Conservation (phyloP, 2,113 vertebrate genomes). For the Psilopogon haemacephalus region DNA sequence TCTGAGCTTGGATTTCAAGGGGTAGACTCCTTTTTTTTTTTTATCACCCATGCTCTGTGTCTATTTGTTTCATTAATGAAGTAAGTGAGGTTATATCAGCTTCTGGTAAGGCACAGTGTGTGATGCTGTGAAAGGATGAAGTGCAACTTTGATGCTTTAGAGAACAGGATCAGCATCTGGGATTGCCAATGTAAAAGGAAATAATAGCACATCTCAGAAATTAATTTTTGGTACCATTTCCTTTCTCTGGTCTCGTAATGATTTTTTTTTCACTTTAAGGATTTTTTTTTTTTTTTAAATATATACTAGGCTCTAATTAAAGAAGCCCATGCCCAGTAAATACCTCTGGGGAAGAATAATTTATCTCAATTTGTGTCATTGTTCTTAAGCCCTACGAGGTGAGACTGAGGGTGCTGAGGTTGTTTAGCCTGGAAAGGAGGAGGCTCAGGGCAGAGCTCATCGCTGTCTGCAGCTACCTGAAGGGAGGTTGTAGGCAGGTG, state of each 20-base stretch:
- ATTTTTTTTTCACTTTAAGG: neutral
- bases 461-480: no score
- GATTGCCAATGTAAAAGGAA: neutral
- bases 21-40: neutral
- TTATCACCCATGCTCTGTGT: neutral
- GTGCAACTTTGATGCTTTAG: neutral
- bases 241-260: neutral
- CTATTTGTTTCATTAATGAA: neutral
- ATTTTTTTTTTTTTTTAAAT: neutral
- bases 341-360: neutral
- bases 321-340: neutral
- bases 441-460: no score
- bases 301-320: neutral
- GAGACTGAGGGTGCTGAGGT: no score
- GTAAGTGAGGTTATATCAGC: neutral
- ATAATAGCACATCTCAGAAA: neutral
- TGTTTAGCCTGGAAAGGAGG: no score
- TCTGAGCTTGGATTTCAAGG: neutral
- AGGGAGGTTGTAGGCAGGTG: no score
- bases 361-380: neutral
- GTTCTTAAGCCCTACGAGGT: no score
- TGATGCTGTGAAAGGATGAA: neutral
- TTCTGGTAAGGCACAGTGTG: neutral
- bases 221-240: neutral
- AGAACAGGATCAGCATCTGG: neutral